Conservation (phyloP, 2,797 vertebrate species). For the Ispidina picta region DNA sequence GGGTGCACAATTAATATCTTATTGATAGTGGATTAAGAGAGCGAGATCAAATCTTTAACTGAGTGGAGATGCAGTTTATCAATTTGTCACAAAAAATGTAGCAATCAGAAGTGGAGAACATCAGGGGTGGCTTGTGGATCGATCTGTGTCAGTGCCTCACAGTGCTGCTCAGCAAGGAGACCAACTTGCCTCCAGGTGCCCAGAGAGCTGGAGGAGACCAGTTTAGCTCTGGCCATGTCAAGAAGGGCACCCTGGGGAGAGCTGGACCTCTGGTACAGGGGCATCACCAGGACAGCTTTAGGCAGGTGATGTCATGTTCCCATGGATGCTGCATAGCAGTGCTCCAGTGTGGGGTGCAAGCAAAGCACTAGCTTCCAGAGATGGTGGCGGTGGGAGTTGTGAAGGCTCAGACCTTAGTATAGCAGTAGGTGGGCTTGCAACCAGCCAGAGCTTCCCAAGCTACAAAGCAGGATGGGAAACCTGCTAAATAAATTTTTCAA, state of each 20-base stretch:
- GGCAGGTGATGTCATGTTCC: neutral
- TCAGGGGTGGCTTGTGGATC: constrained; percentile 52
- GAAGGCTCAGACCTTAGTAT: neutral
- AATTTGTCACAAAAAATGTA: constrained; percentile 82
- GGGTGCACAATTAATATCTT: constrained; percentile 79
- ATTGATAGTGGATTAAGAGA: constrained; percentile 82
- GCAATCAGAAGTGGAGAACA: constrained; percentile 70
- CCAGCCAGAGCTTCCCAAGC: neutral
- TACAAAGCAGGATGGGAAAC: neutral
- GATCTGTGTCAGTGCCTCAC: constrained; percentile 32
- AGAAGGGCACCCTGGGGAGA: neutral
- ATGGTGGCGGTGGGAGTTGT: neutral
- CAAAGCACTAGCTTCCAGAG: neutral
- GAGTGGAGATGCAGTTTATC: constrained; percentile 82
- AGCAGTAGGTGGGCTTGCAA: neutral
- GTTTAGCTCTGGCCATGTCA: neutral
- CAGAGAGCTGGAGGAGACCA: neutral
- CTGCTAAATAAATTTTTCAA: neutral
- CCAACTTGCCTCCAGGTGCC: neutral
- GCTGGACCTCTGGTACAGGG: rapidly evolving
- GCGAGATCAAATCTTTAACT: constrained; percentile 80
- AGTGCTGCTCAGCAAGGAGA: neutral
- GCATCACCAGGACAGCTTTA: neutral
- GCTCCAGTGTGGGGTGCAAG: neutral
- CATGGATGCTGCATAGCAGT: neutral